phyloP scores from a whole-genome alignment of 2,888 invertebrate genomes.

The Leucophenga montana region DNA sequence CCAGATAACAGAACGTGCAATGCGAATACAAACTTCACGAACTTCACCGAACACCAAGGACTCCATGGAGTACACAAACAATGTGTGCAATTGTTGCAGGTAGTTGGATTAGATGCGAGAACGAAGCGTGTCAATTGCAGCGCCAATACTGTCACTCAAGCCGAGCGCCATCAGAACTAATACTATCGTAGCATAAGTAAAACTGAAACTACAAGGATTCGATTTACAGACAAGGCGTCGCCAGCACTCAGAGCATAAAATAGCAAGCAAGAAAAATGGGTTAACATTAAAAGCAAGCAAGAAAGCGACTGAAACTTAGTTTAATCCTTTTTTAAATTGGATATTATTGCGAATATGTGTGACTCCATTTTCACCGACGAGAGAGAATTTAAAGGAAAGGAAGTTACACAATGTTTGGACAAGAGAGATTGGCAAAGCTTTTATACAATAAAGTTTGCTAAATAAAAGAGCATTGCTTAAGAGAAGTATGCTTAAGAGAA shows the following conservation, averaged over 20 bases:
- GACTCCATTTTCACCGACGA: not conserved
- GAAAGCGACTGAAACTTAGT: slow-evolving; percentile 9
- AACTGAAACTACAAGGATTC: not conserved
- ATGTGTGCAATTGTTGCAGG: not conserved
- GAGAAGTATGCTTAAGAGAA: too few relatives aligned
- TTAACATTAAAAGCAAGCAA: slow-evolving; percentile 54
- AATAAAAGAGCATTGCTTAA: too few relatives aligned
- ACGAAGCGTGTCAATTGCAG: not conserved
- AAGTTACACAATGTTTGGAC: too few relatives aligned
- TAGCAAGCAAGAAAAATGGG: slow-evolving; percentile 33
- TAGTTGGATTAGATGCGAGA: slow-evolving; percentile 11
- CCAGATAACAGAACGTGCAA: slow-evolving; percentile 53
- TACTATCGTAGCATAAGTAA: not conserved
- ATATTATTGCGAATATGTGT: slow-evolving; percentile 38
- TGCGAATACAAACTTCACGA: not conserved
- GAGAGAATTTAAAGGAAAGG: too few relatives aligned
- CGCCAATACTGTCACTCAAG: not conserved
- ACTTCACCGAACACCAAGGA: not conserved
- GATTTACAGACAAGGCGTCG: not conserved
- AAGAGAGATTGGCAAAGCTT: too few relatives aligned
- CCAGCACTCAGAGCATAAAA: slow-evolving; percentile 1
- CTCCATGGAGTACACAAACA: not conserved
- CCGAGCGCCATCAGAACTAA: not conserved
- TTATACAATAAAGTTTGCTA: too few relatives aligned
- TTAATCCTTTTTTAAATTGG: slow-evolving; percentile 61